Conservation (phyloP, 2,888 invertebrate genomes). For the Drosophila lacicola region DNA sequence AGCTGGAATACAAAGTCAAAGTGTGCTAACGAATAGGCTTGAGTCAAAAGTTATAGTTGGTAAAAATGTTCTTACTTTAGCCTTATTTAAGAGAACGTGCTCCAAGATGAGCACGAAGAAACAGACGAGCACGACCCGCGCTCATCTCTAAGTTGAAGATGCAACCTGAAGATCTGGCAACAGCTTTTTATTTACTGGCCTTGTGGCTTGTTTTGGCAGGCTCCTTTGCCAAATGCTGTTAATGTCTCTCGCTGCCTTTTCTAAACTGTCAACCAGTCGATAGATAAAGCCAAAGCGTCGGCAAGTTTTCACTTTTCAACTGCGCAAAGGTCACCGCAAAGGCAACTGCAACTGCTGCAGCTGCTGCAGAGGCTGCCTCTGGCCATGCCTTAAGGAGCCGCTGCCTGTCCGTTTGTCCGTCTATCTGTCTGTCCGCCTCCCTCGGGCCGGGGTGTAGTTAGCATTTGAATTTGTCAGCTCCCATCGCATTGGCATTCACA, state of each 20-base stretch:
- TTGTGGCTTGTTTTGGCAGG: conserved; percentile 49
- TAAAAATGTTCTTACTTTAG: no score
- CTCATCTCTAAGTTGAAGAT: not conserved
- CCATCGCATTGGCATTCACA: conserved; percentile 41
- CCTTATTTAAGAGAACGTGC: no score
- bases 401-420: conserved; percentile 10
- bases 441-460: conserved; percentile 39
- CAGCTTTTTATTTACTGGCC: conserved; percentile 36
- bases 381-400: conserved; percentile 49
- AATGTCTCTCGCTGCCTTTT: conserved; percentile 60
- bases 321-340: conserved; percentile 64
- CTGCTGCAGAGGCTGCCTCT: conserved; percentile 28
- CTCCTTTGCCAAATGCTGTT: conserved; percentile 17
- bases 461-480: conserved; percentile 62
- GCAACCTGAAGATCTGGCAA: conserved; percentile 31
- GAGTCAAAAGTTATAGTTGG: no score
- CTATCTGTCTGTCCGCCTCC: no score
- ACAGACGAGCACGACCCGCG: no score
- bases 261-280: conserved; percentile 75
- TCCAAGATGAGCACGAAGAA: no score
- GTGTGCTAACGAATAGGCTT: no score
- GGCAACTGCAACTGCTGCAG: conserved; percentile 27
- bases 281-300: conserved; percentile 47
- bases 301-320: conserved; percentile 76
- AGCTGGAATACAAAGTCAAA: no score